These are phyloP conservation scores for Pediacus dermestoides DNA, from an alignment of 2,888 invertebrate genomes.

Conservation along the genomic window DNA sequence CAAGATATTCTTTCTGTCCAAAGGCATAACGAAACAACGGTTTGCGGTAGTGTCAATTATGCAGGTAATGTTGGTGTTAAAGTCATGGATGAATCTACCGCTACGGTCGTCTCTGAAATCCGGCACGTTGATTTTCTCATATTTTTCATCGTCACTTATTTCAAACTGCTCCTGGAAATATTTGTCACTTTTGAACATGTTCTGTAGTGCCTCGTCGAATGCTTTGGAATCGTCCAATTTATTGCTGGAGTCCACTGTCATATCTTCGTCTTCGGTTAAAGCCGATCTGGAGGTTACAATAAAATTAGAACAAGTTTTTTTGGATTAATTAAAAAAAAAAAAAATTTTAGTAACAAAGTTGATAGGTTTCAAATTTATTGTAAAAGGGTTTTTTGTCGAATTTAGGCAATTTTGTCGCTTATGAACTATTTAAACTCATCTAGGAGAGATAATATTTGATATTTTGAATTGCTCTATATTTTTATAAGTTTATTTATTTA, in stretches of 20 bases:
- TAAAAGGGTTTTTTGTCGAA: too few relatives aligned
- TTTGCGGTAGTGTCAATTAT: conserved; percentile 45
- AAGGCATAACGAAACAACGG: conserved; percentile 87
- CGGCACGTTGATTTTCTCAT: conserved; percentile 83
- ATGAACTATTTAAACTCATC: too few relatives aligned
- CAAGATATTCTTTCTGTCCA: conserved; percentile 71
- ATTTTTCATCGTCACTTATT: conserved; percentile 67
- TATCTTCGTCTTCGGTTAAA: conserved; percentile 91
- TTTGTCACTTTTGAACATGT: too few relatives aligned
- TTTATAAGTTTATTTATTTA: too few relatives aligned
- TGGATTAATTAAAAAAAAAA: too few relatives aligned
- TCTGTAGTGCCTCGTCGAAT: conserved; percentile 40
- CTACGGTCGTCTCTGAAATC: conserved; percentile 76
- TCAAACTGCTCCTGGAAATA: conserved; percentile 78
- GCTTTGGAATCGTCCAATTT: conserved; percentile 17
- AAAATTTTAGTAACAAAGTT: too few relatives aligned
- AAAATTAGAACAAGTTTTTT: too few relatives aligned
- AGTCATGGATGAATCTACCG: conserved; percentile 90
- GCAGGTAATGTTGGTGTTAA: conserved; percentile 69
- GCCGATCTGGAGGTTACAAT: conserved; percentile 94
- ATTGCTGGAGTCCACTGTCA: conserved; percentile 91
- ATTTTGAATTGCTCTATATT: too few relatives aligned
- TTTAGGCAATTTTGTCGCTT: too few relatives aligned
- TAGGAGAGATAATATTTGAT: too few relatives aligned
- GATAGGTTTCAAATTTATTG: too few relatives aligned